Conservation (phyloP, 2,113 vertebrate genomes). For the Pseudorasbora parva region DNA sequence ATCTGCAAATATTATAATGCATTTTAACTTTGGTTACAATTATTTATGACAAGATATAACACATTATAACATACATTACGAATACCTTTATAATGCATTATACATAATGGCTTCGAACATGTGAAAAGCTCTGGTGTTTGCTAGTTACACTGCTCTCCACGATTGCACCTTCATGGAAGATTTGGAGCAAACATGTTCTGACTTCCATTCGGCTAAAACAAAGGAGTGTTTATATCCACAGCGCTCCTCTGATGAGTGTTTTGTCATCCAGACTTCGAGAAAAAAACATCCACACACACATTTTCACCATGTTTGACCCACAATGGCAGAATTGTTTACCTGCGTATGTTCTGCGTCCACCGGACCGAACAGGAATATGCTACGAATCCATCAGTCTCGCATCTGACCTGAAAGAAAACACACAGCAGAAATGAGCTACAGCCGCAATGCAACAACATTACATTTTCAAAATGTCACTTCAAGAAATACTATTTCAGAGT, state of each 20-base stretch:
- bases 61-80: no score
- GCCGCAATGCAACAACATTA: rapidly evolving
- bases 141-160: background rate
- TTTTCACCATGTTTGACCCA: no score
- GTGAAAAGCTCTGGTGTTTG: background rate
- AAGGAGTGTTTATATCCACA: background rate
- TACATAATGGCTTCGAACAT: no score
- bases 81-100: no score
- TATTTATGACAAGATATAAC: no score
- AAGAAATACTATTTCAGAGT: no score
- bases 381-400: background rate
- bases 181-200: background rate
- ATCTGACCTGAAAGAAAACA: slow-evolving; percentile 5
- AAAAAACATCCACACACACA: background rate
- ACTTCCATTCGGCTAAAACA: background rate
- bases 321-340: background rate
- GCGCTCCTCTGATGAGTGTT: background rate
- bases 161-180: background rate
- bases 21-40: no score
- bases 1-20: no score
- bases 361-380: background rate
- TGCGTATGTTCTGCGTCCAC: slow-evolving; percentile 1
- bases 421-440: background rate
- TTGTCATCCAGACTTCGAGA: background rate
- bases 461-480: background rate